phyloP scores from a whole-genome alignment of 2,797 vertebrate genomes.

The Erethizon dorsatum region DNA sequence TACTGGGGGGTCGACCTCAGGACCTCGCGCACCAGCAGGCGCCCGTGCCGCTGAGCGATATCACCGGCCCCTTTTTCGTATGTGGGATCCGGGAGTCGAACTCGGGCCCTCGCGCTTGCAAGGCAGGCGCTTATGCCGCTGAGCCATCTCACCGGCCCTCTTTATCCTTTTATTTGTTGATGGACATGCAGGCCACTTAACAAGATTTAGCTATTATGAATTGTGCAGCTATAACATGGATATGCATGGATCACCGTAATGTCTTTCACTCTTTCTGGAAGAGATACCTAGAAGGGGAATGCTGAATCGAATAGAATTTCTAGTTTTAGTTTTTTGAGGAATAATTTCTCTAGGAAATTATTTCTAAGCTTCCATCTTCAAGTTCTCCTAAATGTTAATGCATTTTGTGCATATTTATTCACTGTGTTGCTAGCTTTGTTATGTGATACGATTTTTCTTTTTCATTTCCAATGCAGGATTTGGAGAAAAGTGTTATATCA shows the following conservation, averaged over 20 bases:
- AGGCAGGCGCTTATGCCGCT: too few species aligned
- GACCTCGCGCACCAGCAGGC: too few species aligned
- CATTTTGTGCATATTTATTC: not conserved
- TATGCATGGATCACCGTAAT: not conserved
- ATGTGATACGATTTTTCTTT: conserved; percentile 31
- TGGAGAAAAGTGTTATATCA: conserved; percentile 79
- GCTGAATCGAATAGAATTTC: not conserved
- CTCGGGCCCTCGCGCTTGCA: too few species aligned
- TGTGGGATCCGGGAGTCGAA: too few species aligned
- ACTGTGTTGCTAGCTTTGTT: not conserved
- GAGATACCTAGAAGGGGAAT: not conserved
- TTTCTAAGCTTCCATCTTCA: not conserved
- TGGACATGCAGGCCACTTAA: not conserved
- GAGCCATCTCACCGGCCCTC: too few species aligned
- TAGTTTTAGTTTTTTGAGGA: not conserved
- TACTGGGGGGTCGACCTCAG: too few species aligned
- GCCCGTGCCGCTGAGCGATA: too few species aligned
- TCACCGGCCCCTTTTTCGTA: too few species aligned
- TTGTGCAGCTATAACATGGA: not conserved
- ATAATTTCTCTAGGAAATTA: not conserved
- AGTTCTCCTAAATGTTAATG: not conserved
- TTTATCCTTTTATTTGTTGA: not conserved
- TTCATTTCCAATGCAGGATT: conserved; percentile 85
- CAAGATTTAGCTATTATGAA: not conserved
- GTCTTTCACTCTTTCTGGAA: not conserved